Evolutionary conservation across 2,113 vertebrate genomes (phyloP).

Genomic region (Tor tambroides): DNA sequence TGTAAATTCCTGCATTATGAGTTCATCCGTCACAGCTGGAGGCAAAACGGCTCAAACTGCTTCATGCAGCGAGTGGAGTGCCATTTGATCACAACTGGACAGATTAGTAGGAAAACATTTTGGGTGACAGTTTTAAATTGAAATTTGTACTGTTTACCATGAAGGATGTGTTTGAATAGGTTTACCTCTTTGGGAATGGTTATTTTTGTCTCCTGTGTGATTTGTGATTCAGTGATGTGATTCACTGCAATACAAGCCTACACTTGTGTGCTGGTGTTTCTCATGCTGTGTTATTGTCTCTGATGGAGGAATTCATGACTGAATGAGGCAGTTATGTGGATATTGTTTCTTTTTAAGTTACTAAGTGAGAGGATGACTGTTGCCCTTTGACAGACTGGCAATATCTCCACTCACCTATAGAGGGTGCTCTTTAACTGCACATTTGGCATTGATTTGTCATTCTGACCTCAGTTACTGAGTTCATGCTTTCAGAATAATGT

Average conservation of each 20-base stretch:
- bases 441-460: background rate
- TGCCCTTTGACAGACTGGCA: background rate
- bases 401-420: constrained; percentile 55
- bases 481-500: background rate
- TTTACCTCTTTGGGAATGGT: background rate
- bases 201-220: background rate
- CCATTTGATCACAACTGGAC: background rate
- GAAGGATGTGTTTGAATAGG: background rate
- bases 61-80: background rate
- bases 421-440: constrained; percentile 60
- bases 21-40: background rate
- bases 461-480: background rate
- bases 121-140: background rate
- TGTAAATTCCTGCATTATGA: background rate
- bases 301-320: background rate
- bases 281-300: background rate
- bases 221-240: background rate
- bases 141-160: background rate
- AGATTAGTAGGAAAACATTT: background rate
- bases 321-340: background rate
- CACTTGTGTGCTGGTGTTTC: background rate
- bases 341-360: background rate
- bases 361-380: background rate
- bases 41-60: background rate
- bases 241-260: background rate